Evolutionary conservation across 2,888 invertebrate species (phyloP), one percentile per base, ranked within the genome.

Genomic region (Sicus ferrugineus): DNA sequence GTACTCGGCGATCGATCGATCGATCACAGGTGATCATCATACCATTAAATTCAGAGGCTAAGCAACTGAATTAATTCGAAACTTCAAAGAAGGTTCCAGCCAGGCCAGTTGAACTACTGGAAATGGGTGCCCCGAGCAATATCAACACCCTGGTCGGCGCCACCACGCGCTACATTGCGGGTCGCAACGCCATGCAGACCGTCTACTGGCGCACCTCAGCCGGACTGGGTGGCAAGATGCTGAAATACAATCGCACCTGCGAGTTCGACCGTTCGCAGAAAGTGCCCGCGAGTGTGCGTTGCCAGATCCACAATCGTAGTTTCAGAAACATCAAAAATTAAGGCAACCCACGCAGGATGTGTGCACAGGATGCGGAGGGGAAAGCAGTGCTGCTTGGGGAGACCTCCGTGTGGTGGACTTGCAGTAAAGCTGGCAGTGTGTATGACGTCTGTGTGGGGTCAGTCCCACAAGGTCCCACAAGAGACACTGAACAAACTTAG

Each of bases 131-230:
- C 56, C 73, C 78, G 23, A 83, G 76, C 38, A 82, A 83, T 73
- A 73, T 83, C 73, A 89, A 88, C 77, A 86, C 86, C 77, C 83
- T 92, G 81, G 89, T 92, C 73, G 91, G 92, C 76, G 88, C 90
- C 74, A 89, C 92, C 50, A 90, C 91, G 23, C 89, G 92, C 70
- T 91, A 90, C 82, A 90, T 92, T 74, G 90, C 90, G 62, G 91
- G 92, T 62, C 88, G 91, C 71, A 90, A 92, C 78, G 92, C 92
- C 1, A 88, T 92, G 26, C 92, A 93, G 80, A 92, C 92, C 0
- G 90, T 92, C 0, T 93, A 93, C 78, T 93, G 93, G 93, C 87
- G 92, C 77, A 73, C 80, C 46, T 78, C 80, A 4, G 87, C 89
- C 54, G 86, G 87, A 5, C 76, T 81, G 62, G 85, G 84, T 73